These are phyloP conservation scores for Eristalis arbustorum DNA, from an alignment of 2,888 invertebrate genomes.

Conservation along the genomic window DNA sequence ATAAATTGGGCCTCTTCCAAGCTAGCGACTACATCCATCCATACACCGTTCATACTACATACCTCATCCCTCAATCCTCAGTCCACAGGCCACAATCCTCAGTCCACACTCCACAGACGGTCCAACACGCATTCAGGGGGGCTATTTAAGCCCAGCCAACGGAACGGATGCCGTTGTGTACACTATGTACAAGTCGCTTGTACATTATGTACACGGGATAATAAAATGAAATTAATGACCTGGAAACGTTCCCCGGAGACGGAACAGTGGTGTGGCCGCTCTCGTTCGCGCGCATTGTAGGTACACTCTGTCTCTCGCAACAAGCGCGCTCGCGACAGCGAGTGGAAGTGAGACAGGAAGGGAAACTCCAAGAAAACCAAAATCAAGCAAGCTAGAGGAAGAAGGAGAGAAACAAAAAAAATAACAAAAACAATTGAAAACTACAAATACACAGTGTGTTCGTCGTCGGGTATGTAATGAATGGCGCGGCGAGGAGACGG, in stretches of 20 bases:
- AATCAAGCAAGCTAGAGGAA: not conserved
- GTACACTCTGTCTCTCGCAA: not conserved
- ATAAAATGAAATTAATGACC: constrained; percentile 55
- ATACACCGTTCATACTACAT: too few species aligned
- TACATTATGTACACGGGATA: constrained; percentile 42
- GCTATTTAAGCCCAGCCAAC: not conserved
- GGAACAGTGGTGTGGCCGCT: not conserved
- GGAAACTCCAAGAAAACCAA: constrained; percentile 23
- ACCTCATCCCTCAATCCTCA: not conserved
- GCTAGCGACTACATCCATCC: too few species aligned
- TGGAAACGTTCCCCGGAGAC: constrained; percentile 30
- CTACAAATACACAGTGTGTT: constrained; percentile 7
- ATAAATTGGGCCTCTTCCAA: constrained; percentile 2
- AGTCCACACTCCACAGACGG: too few species aligned
- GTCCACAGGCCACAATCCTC: too few species aligned
- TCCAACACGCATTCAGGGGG: not conserved
- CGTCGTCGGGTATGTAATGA: not conserved
- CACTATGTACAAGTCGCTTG: constrained; percentile 10
- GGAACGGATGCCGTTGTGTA: constrained; percentile 18
- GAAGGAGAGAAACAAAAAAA: not conserved
- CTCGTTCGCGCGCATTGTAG: not conserved
- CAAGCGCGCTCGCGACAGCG: not conserved
- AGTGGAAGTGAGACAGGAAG: not conserved
- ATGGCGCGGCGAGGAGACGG: not conserved
- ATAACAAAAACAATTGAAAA: not conserved